These are phyloP conservation scores for Pseudochirops cupreus DNA, from an alignment of 2,797 vertebrate genomes.

Conservation along the genomic window DNA sequence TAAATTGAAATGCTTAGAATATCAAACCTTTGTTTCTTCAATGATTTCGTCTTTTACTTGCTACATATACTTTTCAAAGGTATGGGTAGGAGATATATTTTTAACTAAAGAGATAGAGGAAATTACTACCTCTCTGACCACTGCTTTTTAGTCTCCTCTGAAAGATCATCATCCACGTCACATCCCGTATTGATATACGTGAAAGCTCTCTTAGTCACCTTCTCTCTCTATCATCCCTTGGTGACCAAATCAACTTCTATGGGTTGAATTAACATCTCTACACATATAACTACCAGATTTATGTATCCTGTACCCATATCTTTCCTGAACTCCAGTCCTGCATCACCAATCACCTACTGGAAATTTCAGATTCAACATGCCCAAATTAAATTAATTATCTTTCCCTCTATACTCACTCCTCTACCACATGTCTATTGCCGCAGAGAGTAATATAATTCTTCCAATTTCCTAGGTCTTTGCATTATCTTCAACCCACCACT, in stretches of 20 bases:
- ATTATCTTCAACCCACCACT: neutral
- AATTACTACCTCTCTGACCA: neutral
- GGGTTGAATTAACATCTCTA: neutral
- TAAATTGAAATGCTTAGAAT: too few relatives aligned
- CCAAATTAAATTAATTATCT: conserved; percentile 2
- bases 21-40: neutral
- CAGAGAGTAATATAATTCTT: neutral
- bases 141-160: neutral
- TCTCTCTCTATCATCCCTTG: neutral
- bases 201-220: neutral
- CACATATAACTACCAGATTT: neutral
- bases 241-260: neutral
- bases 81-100: neutral
- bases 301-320: neutral
- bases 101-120: neutral
- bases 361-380: neutral
- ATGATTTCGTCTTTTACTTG: neutral
- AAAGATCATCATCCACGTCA: neutral
- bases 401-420: neutral
- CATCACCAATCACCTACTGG: neutral
- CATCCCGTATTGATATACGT: neutral
- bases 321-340: neutral
- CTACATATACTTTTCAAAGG: neutral
- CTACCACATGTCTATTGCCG: neutral
- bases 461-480: neutral